Conservation (phyloP, 2,888 invertebrate species). For the Aleiodes alternator region DNA sequence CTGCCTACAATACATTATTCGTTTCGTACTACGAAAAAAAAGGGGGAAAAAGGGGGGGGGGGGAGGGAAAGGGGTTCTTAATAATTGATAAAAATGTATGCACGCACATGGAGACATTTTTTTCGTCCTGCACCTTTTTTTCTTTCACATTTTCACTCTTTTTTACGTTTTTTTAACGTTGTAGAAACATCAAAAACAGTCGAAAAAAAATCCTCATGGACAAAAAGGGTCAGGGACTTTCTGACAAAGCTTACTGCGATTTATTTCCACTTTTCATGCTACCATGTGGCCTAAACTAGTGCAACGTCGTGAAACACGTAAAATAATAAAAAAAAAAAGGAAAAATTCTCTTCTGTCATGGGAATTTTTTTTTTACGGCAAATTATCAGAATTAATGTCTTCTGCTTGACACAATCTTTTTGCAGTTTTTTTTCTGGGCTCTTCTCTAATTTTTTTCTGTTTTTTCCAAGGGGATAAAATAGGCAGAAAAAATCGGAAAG, state of each 20-base stretch:
- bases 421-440: background rate
- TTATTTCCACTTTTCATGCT: conserved; percentile 73
- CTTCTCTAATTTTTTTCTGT: background rate
- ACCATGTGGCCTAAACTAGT: conserved; percentile 40
- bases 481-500: conserved; percentile 5
- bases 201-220: too few relatives aligned
- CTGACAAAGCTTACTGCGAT: conserved; percentile 73
- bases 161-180: background rate
- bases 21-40: background rate
- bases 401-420: conserved; percentile 16
- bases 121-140: background rate
- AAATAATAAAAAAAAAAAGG: background rate
- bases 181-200: conserved; percentile 17
- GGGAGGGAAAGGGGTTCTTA: conserved; percentile 66
- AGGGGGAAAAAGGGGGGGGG: too few relatives aligned
- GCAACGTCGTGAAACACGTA: conserved; percentile 18
- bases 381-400: conserved; percentile 73
- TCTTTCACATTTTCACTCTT: background rate
- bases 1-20: conserved; percentile 44
- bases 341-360: conserved; percentile 24
- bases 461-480: conserved; percentile 31
- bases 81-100: conserved; percentile 76
- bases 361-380: conserved; percentile 43
- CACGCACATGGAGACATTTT: conserved; percentile 42
- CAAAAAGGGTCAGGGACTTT: conserved; percentile 24